These are phyloP conservation scores for Crossaster papposus DNA, from an alignment of 53 echinoderm and acorn worm species.

Conservation along the genomic window DNA sequence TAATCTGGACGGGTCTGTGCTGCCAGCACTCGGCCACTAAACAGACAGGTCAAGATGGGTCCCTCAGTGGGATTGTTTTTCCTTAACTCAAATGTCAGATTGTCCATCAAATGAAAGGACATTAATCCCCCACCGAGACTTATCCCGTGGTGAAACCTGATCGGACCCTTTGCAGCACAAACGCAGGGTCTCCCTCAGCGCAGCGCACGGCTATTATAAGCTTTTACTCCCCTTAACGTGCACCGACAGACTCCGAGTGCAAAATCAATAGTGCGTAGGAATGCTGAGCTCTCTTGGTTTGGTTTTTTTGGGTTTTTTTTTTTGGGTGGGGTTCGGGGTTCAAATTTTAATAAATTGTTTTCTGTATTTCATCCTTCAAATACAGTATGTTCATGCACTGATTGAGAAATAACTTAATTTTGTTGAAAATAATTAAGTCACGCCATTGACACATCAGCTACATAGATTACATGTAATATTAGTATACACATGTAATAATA, in stretches of 20 bases:
- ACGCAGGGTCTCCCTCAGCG: neutral
- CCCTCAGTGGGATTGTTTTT: conserved; percentile 36
- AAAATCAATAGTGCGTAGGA: conserved; percentile 37
- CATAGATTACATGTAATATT: too few relatives aligned
- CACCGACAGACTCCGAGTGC: conserved; percentile 31
- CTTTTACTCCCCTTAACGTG: conserved; percentile 33
- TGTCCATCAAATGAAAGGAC: conserved; percentile 50
- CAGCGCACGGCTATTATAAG: neutral
- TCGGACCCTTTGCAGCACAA: neutral
- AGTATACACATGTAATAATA: too few relatives aligned
- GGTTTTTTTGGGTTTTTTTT: conserved; percentile 9
- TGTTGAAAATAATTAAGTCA: too few relatives aligned
- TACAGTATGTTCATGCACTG: too few relatives aligned
- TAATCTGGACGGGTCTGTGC: conserved; percentile 20
- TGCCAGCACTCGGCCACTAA: neutral
- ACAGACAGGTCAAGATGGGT: conserved; percentile 45
- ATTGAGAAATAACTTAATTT: too few relatives aligned
- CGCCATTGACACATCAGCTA: too few relatives aligned
- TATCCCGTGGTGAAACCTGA: conserved; percentile 46
- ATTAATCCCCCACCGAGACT: conserved; percentile 22
- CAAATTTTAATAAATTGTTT: neutral
- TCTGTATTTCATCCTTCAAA: neutral
- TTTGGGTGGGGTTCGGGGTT: too few relatives aligned
- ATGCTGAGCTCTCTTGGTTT: conserved; percentile 5
- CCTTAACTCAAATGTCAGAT: conserved; percentile 59